Evolutionary conservation across 2,888 invertebrate genomes (phyloP), one percentile per base, ranked within the genome.

Genomic region (Lapara coniferarum): DNA sequence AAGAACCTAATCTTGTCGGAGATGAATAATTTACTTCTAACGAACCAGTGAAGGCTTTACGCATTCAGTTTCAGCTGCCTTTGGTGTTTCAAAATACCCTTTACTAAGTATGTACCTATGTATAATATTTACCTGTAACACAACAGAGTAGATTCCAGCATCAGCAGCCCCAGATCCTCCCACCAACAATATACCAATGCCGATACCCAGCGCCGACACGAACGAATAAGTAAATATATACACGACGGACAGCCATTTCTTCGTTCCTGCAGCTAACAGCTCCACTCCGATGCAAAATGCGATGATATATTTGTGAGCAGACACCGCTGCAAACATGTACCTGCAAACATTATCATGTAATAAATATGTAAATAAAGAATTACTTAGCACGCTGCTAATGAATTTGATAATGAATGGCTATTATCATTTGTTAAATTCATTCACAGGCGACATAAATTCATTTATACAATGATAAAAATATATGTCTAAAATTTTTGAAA

Each of bases 231-330:
- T 96, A 77, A 96, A 95, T 57, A 97, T 95, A 86, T 97, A 97
- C 44, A 96, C 88, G 53, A 96, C 81, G 0, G 95, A 94, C 67
- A 97, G 85, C 79, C 94, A 89, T 2, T 93, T 90, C 78, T 94
- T 95, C 1, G 97, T 96, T 49, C 95, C 95, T 0, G 96, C 95
- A 0, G 96, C 95, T 56, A 97, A 94, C 66, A 98, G 89, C 82
- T 98, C 97, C 73, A 98, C 96, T 0, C 98, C 98, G 72, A 98
- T 96, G 85, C 98, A 98, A 86, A 98, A 98, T 1, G 97, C 97
- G 71, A 98, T 96, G 59, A 98, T 97, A 78, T 97, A 95, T 88
- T 98, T 98, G 85, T 98, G 98, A 0, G 97, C 97, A 2, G 97
- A 96, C 0, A 98, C 97, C 0, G 97, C 98, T 0, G 95, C 97